These are phyloP conservation scores for Malaclemys terrapin DNA, from an alignment of 2,113 vertebrate species.

Conservation along the genomic window DNA sequence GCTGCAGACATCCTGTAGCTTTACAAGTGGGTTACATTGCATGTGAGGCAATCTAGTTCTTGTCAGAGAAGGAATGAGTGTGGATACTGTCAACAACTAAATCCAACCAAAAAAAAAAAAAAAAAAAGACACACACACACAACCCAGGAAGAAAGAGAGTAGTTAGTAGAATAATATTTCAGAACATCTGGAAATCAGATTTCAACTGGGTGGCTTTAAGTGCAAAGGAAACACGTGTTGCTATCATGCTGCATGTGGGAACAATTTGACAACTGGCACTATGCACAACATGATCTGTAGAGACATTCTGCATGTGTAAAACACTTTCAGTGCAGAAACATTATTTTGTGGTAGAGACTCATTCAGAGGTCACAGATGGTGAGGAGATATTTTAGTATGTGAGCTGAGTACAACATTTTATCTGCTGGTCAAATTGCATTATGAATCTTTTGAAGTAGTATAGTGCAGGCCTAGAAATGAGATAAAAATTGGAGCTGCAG, in stretches of 20 bases:
- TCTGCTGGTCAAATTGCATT: not conserved
- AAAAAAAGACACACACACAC: not conserved
- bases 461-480: not conserved
- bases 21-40: not conserved
- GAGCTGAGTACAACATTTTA: not conserved
- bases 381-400: not conserved
- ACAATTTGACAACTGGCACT: not conserved
- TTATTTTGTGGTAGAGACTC: not conserved
- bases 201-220: not conserved
- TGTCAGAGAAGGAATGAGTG: not conserved
- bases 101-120: not conserved
- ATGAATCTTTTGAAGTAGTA: not conserved
- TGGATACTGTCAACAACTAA: not conserved
- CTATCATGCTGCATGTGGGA: not conserved
- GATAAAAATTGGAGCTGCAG: not conserved
- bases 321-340: not conserved
- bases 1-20: not conserved
- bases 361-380: not conserved
- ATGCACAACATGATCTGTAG: not conserved
- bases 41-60: not conserved
- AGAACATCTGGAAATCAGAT: constrained; percentile 26
- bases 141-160: not conserved
- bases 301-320: not conserved
- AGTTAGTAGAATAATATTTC: not conserved
- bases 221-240: constrained; percentile 9